Conservation (phyloP, 2,113 vertebrate species). For the Dunckerocampus dactyliophorus region DNA sequence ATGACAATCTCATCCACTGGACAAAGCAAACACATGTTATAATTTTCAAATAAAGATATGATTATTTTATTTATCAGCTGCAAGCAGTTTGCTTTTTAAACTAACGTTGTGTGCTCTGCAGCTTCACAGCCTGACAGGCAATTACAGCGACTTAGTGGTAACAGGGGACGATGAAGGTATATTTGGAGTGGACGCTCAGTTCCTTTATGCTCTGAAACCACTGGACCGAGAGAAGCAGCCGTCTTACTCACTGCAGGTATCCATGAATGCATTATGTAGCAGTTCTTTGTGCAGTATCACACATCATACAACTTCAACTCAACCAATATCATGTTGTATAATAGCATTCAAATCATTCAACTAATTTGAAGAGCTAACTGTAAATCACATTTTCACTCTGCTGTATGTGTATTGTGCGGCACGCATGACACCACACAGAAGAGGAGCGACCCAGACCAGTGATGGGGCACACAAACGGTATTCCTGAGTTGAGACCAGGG, state of each 20-base stretch:
- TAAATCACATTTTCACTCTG: too few species aligned
- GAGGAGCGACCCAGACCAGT: too few species aligned
- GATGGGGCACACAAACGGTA: too few species aligned
- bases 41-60: not conserved
- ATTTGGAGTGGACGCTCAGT: constrained; percentile 79
- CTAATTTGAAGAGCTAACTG: too few species aligned
- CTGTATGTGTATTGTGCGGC: too few species aligned
- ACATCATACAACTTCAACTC: not conserved
- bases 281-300: not conserved
- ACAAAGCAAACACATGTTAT: not conserved
- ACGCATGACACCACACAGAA: too few species aligned
- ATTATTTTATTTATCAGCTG: not conserved
- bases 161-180: constrained; percentile 69
- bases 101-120: constrained; percentile 20
- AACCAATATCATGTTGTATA: not conserved
- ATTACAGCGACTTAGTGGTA: constrained; percentile 64
- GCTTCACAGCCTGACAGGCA: constrained; percentile 65
- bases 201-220: constrained; percentile 74
- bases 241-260: constrained; percentile 76
- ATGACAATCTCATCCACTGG: not conserved
- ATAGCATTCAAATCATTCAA: not conserved
- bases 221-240: constrained; percentile 81
- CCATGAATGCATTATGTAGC: not conserved
- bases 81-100: not conserved
- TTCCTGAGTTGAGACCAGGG: too few species aligned